A percentile compares a stretch with the other conserved stretches of the same genome.
Evolutionary conservation across 2,113 vertebrate genomes (phyloP).

Genomic region (Percina caprodes): DNA sequence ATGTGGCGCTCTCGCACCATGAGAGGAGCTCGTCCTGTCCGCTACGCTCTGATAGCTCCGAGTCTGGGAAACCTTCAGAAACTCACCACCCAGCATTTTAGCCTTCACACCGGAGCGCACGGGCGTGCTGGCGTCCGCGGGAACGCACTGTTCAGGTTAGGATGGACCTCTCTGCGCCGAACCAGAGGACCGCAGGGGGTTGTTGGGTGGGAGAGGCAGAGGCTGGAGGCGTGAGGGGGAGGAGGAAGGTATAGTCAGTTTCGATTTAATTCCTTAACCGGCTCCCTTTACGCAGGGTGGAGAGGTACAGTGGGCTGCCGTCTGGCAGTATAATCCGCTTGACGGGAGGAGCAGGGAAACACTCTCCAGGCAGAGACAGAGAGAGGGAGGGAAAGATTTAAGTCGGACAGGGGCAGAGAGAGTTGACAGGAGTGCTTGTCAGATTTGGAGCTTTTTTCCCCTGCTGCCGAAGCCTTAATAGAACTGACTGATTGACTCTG

Average conservation of each 20-base stretch:
- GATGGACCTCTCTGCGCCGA: conserved; percentile 40
- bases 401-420: conserved; percentile 25
- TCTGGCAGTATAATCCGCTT: conserved; percentile 58
- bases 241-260: conserved; percentile 20
- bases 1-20: conserved; percentile 43
- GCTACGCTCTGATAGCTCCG: conserved; percentile 14
- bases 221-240: conserved; percentile 29
- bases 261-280: conserved; percentile 40
- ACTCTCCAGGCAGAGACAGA: conserved; percentile 27
- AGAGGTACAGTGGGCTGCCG: conserved; percentile 39
- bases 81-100: conserved; percentile 39
- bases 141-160: conserved; percentile 28
- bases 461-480: conserved; percentile 12
- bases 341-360: conserved; percentile 61
- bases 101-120: conserved; percentile 25
- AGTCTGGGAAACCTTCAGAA: conserved; percentile 14
- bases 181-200: conserved; percentile 4
- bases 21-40: background rate
- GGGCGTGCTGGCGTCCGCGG: conserved; percentile 2
- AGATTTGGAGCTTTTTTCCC: conserved; percentile 22
- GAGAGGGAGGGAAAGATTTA: conserved; percentile 23
- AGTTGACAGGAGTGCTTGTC: conserved; percentile 33
- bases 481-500: conserved; percentile 13
- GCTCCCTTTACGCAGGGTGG: conserved; percentile 51
- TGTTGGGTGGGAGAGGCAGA: conserved; percentile 13